Conservation (phyloP, 1,140 invertebrate genomes). For the Drosophila persimilis region DNA sequence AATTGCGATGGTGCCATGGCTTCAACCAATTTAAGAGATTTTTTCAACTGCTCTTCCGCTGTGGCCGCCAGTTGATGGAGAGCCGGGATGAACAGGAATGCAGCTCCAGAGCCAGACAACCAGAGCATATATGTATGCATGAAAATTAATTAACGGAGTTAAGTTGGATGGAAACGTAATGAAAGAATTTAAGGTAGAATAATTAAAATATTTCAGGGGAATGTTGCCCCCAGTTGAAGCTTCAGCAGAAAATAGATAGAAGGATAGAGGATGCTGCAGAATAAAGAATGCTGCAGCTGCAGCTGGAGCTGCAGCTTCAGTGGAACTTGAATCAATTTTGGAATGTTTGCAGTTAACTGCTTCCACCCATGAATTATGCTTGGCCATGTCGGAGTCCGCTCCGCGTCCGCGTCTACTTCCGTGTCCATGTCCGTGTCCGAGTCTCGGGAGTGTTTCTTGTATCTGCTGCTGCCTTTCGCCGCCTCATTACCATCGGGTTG, state of each 20-base stretch:
- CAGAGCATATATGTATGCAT: constrained; percentile 12
- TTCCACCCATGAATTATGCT: constrained; percentile 19
- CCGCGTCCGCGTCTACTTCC: not conserved
- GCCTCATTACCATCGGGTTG: constrained; percentile 37
- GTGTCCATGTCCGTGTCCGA: not conserved
- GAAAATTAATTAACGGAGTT: constrained; percentile 72
- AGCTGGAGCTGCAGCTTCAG: too few relatives aligned
- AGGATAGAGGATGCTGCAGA: constrained; percentile 3
- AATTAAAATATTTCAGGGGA: constrained; percentile 24
- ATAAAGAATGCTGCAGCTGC: not conserved
- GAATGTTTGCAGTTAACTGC: too few relatives aligned
- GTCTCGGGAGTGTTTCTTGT: constrained; percentile 25
- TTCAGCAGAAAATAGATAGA: constrained; percentile 9
- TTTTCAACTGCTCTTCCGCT: constrained; percentile 25
- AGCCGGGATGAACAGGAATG: constrained; percentile 23
- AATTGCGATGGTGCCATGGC: constrained; percentile 55
- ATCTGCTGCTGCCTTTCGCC: constrained; percentile 6
- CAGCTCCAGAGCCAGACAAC: constrained; percentile 16
- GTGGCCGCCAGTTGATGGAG: constrained; percentile 38
- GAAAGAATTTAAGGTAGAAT: constrained; percentile 49
- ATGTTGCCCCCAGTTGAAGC: not conserved
- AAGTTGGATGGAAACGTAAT: constrained; percentile 52
- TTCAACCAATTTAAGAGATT: constrained; percentile 75
- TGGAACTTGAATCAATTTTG: not conserved
- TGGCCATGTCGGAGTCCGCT: constrained; percentile 21